These are phyloP conservation scores for Pteruthius melanotis DNA, from an alignment of 2,113 vertebrate genomes.

Conservation along the genomic window DNA sequence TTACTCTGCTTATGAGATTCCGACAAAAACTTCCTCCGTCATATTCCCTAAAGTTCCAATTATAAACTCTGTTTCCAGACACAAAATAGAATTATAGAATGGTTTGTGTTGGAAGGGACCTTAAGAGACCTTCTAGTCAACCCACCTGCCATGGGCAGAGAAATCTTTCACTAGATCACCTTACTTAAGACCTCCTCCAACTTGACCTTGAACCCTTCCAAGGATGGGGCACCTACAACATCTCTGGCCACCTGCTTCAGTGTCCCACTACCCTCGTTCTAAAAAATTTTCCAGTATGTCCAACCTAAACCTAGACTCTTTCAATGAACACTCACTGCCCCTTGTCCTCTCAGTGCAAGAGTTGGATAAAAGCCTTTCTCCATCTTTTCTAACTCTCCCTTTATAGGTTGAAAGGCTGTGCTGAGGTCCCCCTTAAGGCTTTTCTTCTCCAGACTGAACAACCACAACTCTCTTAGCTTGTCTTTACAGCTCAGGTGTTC, in stretches of 20 bases:
- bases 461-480: not conserved
- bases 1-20: not conserved
- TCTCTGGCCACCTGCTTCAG: not conserved
- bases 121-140: not conserved
- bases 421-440: not conserved
- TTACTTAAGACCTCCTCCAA: not conserved
- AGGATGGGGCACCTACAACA: not conserved
- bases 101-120: not conserved
- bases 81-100: not conserved
- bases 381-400: not conserved
- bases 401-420: not conserved
- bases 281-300: not conserved
- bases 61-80: not conserved
- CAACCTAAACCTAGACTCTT: not conserved
- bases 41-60: not conserved
- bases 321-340: not conserved
- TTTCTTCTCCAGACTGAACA: not conserved
- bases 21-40: rapidly evolving
- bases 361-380: not conserved
- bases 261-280: not conserved
- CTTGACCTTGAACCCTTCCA: not conserved
- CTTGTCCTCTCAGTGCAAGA: not conserved
- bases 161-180: not conserved
- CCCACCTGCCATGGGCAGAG: not conserved
- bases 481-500: not conserved